Base-by-base conservation (phyloP, 2,888 invertebrate species). In the Sminthurinus aureus region DNA sequence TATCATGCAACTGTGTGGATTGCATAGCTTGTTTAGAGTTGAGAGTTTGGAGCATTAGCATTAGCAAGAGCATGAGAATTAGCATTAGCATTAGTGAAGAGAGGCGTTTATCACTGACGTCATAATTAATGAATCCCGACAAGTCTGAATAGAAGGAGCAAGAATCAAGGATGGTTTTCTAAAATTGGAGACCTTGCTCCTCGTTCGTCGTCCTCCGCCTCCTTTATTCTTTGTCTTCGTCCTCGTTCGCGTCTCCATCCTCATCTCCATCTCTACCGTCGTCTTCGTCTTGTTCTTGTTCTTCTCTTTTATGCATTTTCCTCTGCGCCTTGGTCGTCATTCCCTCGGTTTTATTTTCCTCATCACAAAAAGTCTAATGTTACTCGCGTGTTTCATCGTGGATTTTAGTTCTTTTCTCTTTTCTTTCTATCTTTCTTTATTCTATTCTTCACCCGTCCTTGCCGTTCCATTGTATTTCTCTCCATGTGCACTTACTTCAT, bases 101-200 rank as follows among this genome's bases (percentile, higher is more conserved):
- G 38, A 38, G 82, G 78, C 83, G 83, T 86, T 85, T 86, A 86
- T 84, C 84, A 84, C 84, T 86, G 85, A 86, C 85, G 85, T 85
- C 86, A 83, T 85, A 86, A 84, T 86, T 86, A 86, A 86, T 85
- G 86, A 83, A 83, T 83, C n/a, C 51, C 71, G 76, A 22, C 26
- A 6, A 82, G 24, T 51, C 15, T 77, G 82, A 67, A 82, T 81
- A 71, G 81, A 24, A 81, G 74, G 51, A 26, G 71, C 50, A 20
- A 20, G 51, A 73, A 80, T 80, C 22, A 38, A 38, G 38, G 38
- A 38, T 79, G 18, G 26, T 38, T 79, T 38, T 12, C 18, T 15
- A 18, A 58, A 58, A 58, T 58, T 67, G 38, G 24, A 18, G 67
- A 20, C n/a, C 52, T 76, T 20, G 58, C 74, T 71, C 81, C 58